A percentile compares a stretch with the other conserved stretches of the same genome.
Conservation (phyloP, 2,888 invertebrate species). For the Hofmannophila pseudospretella region DNA sequence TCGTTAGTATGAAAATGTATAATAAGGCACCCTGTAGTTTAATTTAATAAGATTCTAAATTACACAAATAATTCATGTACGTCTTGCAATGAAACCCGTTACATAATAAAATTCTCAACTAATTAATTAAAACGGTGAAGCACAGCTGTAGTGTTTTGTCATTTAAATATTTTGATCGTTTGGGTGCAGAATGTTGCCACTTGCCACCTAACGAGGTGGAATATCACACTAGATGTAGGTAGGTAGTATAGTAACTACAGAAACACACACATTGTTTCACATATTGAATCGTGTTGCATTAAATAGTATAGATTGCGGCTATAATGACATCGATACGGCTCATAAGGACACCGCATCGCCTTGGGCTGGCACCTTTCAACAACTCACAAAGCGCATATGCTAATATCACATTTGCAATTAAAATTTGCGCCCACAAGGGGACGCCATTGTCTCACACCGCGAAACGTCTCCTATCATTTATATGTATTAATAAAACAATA, state of each 20-base stretch:
- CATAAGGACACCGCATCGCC: conserved; percentile 53
- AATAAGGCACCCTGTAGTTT: conserved; percentile 14
- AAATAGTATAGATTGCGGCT: no score
- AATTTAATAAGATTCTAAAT: conserved; percentile 21
- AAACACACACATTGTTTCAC: no score
- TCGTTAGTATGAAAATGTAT: no score
- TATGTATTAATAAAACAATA: conserved; percentile 31
- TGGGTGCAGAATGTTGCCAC: no score
- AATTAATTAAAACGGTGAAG: conserved; percentile 24
- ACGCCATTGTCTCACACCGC: conserved; percentile 61
- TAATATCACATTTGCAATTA: conserved; percentile 73
- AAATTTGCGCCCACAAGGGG: conserved; percentile 65
- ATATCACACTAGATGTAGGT: no score
- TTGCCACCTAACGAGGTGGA: no score
- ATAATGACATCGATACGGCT: conserved; percentile 16
- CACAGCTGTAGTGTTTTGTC: conserved; percentile 13
- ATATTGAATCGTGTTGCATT: no score
- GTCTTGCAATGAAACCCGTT: conserved; percentile 24
- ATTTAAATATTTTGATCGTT: conserved; percentile 17
- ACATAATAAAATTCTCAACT: conserved; percentile 22
- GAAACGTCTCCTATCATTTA: conserved; percentile 40
- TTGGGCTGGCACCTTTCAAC: conserved; percentile 60
- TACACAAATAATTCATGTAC: conserved; percentile 20
- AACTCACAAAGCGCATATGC: conserved; percentile 70
- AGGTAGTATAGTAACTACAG: no score